These are phyloP conservation scores for Sprattus sprattus DNA, from an alignment of 2,113 vertebrate genomes.

Conservation along the genomic window DNA sequence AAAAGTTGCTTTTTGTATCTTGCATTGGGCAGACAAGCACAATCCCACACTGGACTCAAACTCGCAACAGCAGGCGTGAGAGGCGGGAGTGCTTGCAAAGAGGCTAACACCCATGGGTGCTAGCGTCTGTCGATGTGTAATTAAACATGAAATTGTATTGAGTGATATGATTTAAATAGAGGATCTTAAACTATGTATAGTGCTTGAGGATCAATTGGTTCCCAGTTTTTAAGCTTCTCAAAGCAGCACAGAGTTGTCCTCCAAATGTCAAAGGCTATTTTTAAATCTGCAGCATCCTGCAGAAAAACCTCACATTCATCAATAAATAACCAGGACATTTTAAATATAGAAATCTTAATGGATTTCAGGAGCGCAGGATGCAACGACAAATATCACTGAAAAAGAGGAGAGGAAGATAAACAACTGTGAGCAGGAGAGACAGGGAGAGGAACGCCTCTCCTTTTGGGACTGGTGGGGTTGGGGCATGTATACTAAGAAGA, in stretches of 20 bases:
- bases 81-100: too few relatives aligned
- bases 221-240: background rate
- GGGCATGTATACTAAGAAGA: conserved; percentile 5
- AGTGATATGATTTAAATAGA: background rate
- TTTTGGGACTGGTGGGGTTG: background rate
- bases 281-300: background rate
- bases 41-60: too few relatives aligned
- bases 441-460: background rate
- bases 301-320: conserved; percentile 1
- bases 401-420: background rate
- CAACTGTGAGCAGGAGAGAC: background rate
- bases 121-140: background rate
- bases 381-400: background rate
- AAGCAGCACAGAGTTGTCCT: background rate
- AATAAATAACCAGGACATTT: background rate
- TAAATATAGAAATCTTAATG: background rate
- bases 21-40: too few relatives aligned
- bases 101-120: too few relatives aligned
- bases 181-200: background rate
- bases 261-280: background rate
- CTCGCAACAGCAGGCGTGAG: too few relatives aligned
- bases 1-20: too few relatives aligned
- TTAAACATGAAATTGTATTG: background rate
- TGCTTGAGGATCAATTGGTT: background rate
- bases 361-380: background rate